phyloP scores from a whole-genome alignment of 2,797 vertebrate species.

The Gallinago stenura region DNA sequence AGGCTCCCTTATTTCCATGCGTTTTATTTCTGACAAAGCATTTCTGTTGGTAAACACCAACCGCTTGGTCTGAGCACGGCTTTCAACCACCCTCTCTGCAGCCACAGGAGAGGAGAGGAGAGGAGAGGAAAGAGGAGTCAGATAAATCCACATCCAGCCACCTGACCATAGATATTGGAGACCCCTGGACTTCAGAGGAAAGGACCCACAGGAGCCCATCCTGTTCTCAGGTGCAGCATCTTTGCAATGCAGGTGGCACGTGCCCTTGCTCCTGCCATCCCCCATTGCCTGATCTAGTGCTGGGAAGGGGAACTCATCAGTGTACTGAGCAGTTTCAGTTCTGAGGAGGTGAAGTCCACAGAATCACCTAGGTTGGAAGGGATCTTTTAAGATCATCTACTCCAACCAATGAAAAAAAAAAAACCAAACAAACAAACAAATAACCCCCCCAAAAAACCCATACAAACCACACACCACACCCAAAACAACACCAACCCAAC shows the following conservation, averaged over 20 bases:
- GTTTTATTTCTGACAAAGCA: not conserved
- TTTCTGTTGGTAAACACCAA: not conserved
- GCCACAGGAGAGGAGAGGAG: not conserved
- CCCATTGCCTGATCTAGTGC: not conserved
- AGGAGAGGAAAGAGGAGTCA: not conserved
- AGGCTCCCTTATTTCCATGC: not conserved
- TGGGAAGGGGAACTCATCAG: not conserved
- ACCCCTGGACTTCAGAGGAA: not conserved
- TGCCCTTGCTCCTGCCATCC: too few relatives aligned
- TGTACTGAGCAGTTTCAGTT: not conserved
- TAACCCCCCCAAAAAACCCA: too few relatives aligned
- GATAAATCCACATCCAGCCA: not conserved
- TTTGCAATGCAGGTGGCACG: not conserved
- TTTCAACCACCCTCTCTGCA: not conserved
- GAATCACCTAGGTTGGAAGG: too few relatives aligned
- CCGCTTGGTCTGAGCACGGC: fast-evolving
- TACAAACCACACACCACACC: too few relatives aligned
- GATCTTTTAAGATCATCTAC: too few relatives aligned
- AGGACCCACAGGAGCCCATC: not conserved
- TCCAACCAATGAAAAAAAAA: too few relatives aligned
- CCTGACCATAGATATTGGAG: too few relatives aligned
- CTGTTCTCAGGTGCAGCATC: fast-evolving
- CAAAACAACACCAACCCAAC: too few relatives aligned
- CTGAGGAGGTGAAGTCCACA: not conserved
- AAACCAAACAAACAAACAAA: too few relatives aligned